Evolutionary conservation across 2,797 vertebrate genomes (phyloP).

Genomic region (Molossus alvarezi): DNA sequence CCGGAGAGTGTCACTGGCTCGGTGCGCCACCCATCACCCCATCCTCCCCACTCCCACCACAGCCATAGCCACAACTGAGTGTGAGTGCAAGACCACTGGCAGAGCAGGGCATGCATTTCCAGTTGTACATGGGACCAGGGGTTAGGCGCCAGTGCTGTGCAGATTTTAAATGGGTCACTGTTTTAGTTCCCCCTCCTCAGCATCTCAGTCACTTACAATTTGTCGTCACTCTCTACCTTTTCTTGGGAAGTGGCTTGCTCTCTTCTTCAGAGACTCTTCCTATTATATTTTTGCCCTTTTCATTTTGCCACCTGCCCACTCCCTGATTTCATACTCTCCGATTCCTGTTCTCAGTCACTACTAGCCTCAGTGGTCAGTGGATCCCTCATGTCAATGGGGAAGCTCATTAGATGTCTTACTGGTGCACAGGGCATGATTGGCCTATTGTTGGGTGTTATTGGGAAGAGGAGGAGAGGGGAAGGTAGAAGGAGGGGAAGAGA

Average conservation of each 20-base stretch:
- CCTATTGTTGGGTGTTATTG: background rate
- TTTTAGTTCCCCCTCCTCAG: background rate
- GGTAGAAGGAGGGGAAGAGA: background rate
- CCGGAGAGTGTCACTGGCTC: background rate
- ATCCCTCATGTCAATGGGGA: background rate
- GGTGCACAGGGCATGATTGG: background rate
- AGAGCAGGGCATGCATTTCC: background rate
- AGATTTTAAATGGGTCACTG: background rate
- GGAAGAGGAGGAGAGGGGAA: background rate
- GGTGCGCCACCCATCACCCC: background rate
- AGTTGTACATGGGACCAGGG: background rate
- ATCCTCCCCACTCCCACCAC: background rate
- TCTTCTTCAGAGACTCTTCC: constrained; percentile 31
- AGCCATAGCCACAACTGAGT: background rate
- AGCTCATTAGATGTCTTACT: background rate
- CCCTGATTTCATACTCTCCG: background rate
- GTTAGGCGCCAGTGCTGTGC: background rate
- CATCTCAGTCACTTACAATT: background rate
- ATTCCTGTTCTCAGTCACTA: background rate
- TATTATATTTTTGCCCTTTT: background rate
- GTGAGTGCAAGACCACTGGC: background rate
- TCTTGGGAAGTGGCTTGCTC: background rate
- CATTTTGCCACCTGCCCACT: background rate
- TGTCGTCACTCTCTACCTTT: background rate
- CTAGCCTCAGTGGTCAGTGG: background rate